Evolutionary conservation across 2,888 invertebrate genomes (phyloP).

Genomic region (Daptonema setosum): DNA sequence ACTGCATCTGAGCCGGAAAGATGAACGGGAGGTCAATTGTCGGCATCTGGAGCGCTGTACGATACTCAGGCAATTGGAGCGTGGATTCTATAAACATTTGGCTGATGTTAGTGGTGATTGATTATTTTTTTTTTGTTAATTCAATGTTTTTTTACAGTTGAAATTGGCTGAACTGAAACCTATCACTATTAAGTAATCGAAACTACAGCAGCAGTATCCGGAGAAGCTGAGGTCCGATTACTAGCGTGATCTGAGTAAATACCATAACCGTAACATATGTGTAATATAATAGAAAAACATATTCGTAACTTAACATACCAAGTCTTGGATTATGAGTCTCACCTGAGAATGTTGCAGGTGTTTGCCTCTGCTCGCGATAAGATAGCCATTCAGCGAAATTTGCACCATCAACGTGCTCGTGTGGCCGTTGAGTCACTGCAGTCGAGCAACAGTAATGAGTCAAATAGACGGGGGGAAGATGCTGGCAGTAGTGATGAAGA

Average conservation of each 20-base stretch:
- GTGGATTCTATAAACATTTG: not conserved
- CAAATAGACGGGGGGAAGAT: not conserved
- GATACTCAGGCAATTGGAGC: conserved; percentile 13
- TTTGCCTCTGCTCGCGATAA: not conserved
- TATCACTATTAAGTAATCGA: too few species aligned
- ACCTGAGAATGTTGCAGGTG: too few species aligned
- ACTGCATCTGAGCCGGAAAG: conserved; percentile 50
- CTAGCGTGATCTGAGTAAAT: too few species aligned
- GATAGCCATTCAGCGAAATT: not conserved
- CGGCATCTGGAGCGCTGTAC: conserved; percentile 38
- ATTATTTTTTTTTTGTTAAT: too few species aligned
- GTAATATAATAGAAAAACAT: too few species aligned
- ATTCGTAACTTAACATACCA: too few species aligned
- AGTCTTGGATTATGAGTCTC: too few species aligned
- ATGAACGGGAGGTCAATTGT: conserved; percentile 50
- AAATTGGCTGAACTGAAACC: too few species aligned
- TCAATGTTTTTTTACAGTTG: too few species aligned
- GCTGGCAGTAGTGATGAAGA: not conserved
- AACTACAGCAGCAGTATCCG: too few species aligned
- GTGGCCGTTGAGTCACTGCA: not conserved
- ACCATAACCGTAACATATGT: too few species aligned
- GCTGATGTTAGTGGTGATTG: not conserved
- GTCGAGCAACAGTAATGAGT: not conserved
- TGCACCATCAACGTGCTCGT: not conserved
- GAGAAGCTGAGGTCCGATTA: too few species aligned